phyloP scores from a whole-genome alignment of 2,797 vertebrate species.

The Fistularia tabacaria region DNA sequence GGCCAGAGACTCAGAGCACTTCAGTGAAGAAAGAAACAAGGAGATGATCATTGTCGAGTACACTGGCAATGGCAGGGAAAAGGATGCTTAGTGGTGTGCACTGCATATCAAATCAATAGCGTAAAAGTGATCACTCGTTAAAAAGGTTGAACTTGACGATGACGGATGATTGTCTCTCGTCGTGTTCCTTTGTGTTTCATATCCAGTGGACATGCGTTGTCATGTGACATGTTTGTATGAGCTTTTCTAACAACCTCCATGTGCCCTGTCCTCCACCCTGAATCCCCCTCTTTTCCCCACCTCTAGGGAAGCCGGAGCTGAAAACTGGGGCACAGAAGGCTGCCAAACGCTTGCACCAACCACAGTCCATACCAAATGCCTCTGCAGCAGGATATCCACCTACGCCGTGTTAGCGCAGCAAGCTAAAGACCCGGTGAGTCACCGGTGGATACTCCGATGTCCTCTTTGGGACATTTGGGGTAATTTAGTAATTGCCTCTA shows the following conservation, averaged over 20 bases:
- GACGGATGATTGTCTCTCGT: no score
- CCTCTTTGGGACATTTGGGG: slow-evolving; percentile 23
- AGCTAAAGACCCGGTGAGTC: slow-evolving; percentile 93
- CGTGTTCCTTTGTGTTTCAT: no score
- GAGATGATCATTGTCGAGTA: slow-evolving; percentile 22
- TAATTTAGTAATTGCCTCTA: slow-evolving; percentile 22
- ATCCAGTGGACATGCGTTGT: slow-evolving; percentile 13
- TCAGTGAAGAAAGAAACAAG: slow-evolving; percentile 18
- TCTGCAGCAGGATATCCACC: slow-evolving; percentile 93
- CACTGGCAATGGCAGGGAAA: slow-evolving; percentile 20
- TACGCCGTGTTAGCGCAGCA: slow-evolving; percentile 94
- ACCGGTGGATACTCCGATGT: slow-evolving; percentile 31
- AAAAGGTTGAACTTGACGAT: no score
- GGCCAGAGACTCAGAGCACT: slow-evolving; percentile 2
- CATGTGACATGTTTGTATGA: slow-evolving; percentile 20
- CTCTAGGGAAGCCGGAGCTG: slow-evolving; percentile 88
- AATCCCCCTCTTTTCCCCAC: slow-evolving; percentile 39
- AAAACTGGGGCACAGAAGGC: slow-evolving; percentile 95
- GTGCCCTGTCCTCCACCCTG: slow-evolving; percentile 42
- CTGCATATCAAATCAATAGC: no score
- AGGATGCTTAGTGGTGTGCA: slow-evolving; percentile 12
- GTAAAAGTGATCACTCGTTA: no score
- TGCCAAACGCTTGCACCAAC: slow-evolving; percentile 93
- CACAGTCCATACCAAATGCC: slow-evolving; percentile 93
- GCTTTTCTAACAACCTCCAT: slow-evolving; percentile 33